A percentile compares a stretch with the other conserved stretches of the same genome.
These are phyloP conservation scores for Myotis findleyi DNA, from an alignment of 2,797 vertebrate genomes.

Conservation along the genomic window DNA sequence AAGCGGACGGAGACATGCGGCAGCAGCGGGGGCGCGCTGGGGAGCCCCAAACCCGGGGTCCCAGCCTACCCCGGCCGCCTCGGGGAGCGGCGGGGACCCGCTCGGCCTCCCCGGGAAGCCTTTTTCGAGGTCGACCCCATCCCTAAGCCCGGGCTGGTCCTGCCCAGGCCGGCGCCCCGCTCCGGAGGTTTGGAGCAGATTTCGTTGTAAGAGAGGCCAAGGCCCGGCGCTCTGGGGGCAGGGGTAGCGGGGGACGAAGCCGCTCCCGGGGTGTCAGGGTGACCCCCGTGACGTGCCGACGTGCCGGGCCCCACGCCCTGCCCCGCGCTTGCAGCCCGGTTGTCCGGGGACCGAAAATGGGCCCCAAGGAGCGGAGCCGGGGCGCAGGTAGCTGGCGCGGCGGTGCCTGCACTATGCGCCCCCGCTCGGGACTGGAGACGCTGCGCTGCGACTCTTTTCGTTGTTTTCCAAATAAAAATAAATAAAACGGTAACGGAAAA, in stretches of 20 bases:
- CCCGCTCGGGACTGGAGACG: not conserved
- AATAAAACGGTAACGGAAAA: conserved; percentile 46
- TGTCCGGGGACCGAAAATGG: not conserved
- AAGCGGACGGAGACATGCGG: conserved; percentile 71
- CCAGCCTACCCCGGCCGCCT: not conserved
- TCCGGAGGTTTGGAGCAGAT: not conserved
- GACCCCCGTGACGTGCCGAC: too few relatives aligned
- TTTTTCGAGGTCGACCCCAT: not conserved
- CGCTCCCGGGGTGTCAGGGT: not conserved
- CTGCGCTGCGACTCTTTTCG: conserved; percentile 6
- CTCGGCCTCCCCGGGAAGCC: not conserved
- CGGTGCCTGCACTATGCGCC: not conserved
- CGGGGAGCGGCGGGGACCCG: not conserved
- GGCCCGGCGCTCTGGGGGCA: not conserved
- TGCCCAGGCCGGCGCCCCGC: not conserved
- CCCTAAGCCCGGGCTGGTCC: not conserved
- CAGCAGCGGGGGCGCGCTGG: conserved; percentile 39
- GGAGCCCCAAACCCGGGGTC: not conserved
- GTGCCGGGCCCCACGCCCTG: not conserved
- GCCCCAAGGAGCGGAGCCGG: not conserved
- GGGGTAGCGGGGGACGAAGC: not conserved
- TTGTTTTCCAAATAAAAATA: conserved; percentile 29
- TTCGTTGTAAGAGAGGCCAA: conserved; percentile 70
- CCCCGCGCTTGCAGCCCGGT: not conserved
- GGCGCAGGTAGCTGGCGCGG: not conserved